phyloP scores from a whole-genome alignment of 1,140 invertebrate genomes.

The roundworm (Caenorhabditis elegans) region WBcel235 BX284604.4:5383001-5383500 shows the following conservation, averaged over 20 bases:
- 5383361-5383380: not conserved
- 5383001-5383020: not conserved
- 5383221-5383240: too few species aligned
- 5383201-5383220: too few species aligned
- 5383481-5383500: not conserved
- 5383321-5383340: constrained; percentile 5
- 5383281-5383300: too few species aligned
- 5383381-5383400: not conserved
- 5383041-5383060: not conserved
- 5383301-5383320: too few species aligned
- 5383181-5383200: too few species aligned
- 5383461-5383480: not conserved
- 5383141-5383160: too few species aligned
- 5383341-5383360: not conserved
- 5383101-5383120: not conserved
- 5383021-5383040: not conserved
- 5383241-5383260: too few species aligned
- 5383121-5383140: too few species aligned
- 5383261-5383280: too few species aligned
- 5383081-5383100: not conserved
- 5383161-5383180: too few species aligned
- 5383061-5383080: not conserved
- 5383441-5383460: not conserved
- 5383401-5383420: not conserved
- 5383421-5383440: not conserved